These are phyloP conservation scores for Sphaerolaimus hirsutus DNA, from an alignment of 2,888 invertebrate genomes.

Conservation along the genomic window DNA sequence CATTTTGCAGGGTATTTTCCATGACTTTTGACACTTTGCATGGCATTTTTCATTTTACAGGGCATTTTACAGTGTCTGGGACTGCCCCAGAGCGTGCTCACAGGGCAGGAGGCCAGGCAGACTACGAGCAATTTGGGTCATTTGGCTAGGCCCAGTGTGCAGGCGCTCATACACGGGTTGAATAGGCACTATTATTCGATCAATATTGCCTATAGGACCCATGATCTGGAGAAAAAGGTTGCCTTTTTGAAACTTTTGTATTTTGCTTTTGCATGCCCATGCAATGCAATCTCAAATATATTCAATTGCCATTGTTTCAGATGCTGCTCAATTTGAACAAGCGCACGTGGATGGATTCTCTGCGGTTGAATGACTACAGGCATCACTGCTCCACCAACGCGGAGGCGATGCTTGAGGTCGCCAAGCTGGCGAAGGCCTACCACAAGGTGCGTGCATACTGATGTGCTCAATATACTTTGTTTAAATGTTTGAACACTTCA, in stretches of 20 bases:
- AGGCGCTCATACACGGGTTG: conserved; percentile 83
- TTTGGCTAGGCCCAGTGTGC: conserved; percentile 90
- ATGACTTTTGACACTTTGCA: too few species aligned
- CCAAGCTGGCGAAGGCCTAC: conserved; percentile 86
- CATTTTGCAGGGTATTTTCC: too few species aligned
- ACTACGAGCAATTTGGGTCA: conserved; percentile 96
- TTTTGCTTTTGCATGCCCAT: too few species aligned
- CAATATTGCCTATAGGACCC: conserved; percentile 95
- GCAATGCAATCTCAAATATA: background rate
- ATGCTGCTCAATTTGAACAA: conserved; percentile 95
- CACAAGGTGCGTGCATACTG: conserved; percentile 43
- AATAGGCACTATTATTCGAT: conserved; percentile 98
- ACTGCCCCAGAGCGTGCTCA: conserved; percentile 97
- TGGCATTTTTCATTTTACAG: too few species aligned
- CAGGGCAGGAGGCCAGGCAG: conserved; percentile 91
- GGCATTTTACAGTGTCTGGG: too few species aligned
- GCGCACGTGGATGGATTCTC: conserved; percentile 92
- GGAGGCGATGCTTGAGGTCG: conserved; percentile 76
- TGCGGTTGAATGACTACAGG: conserved; percentile 58
- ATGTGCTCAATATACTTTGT: too few species aligned
- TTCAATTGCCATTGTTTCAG: conserved; percentile 16
- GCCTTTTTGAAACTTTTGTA: background rate
- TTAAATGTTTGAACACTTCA: too few species aligned
- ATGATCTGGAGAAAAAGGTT: conserved; percentile 80
- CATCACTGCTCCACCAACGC: conserved; percentile 80